A percentile compares a stretch with the other conserved stretches of the same genome.
phyloP scores from a whole-genome alignment of 2,888 invertebrate genomes.

The Copidosoma aretas region DNA sequence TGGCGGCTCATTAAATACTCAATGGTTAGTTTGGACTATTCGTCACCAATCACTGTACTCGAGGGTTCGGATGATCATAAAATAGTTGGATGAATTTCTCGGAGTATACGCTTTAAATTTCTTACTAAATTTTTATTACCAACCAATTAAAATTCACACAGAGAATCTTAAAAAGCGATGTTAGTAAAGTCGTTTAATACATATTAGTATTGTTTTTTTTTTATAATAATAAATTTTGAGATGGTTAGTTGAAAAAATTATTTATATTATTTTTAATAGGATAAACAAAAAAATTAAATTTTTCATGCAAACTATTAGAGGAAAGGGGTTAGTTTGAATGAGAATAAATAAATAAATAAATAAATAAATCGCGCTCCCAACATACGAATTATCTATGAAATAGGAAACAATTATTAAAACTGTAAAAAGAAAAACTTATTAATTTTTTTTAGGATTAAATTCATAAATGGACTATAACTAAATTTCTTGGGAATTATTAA shows the following conservation, averaged over 20 bases:
- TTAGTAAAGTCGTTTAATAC: too few relatives aligned
- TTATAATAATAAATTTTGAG: too few relatives aligned
- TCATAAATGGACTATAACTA: background rate
- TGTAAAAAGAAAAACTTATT: background rate
- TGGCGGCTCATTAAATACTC: conserved; percentile 50
- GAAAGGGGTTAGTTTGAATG: too few relatives aligned
- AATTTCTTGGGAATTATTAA: background rate
- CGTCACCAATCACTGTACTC: conserved; percentile 41
- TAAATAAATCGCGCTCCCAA: too few relatives aligned
- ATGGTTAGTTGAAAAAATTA: too few relatives aligned
- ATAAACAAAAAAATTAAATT: too few relatives aligned
- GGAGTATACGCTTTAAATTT: background rate
- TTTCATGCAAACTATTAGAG: too few relatives aligned
- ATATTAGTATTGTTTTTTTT: background rate
- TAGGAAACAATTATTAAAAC: background rate
- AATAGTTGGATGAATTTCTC: conserved; percentile 15
- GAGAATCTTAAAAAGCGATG: too few relatives aligned
- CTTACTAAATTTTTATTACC: background rate
- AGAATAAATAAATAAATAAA: background rate
- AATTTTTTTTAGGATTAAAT: too few relatives aligned
- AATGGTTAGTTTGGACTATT: conserved; percentile 49
- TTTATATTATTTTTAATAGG: too few relatives aligned
- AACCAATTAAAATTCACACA: too few relatives aligned
- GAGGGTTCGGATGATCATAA: conserved; percentile 17
- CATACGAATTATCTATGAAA: background rate